These are phyloP conservation scores for Mycetomoellerius zeteki DNA, from an alignment of 1,140 invertebrate genomes.

Conservation along the genomic window DNA sequence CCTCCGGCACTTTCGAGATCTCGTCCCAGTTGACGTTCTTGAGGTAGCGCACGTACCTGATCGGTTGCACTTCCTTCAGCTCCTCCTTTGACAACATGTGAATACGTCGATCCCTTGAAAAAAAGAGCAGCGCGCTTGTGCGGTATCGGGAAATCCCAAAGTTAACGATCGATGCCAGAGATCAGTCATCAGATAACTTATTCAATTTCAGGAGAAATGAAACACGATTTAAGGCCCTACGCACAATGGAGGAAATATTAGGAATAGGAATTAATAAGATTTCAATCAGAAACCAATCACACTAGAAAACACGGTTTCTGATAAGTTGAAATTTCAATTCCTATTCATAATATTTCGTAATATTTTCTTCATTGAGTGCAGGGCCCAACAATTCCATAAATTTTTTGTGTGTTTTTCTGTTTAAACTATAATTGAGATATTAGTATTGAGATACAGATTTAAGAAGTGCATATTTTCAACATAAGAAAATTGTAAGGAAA, in stretches of 20 bases:
- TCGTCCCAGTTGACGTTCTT: slow-evolving; percentile 47
- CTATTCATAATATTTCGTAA: too few species aligned
- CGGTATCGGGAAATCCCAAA: neutral
- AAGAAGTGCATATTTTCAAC: neutral
- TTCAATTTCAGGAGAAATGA: neutral
- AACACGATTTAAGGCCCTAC: neutral
- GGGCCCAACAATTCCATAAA: neutral
- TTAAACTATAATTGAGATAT: neutral
- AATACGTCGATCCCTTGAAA: slow-evolving; percentile 6
- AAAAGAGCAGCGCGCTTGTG: neutral
- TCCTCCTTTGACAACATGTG: slow-evolving; percentile 36
- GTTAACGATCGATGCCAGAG: neutral
- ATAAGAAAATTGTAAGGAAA: neutral
- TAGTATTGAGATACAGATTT: neutral
- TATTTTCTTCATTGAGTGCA: too few species aligned
- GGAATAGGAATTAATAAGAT: too few species aligned
- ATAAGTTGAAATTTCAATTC: too few species aligned
- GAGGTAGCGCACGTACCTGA: slow-evolving; percentile 51
- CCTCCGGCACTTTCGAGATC: slow-evolving; percentile 36
- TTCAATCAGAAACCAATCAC: too few species aligned
- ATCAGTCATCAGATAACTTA: slow-evolving; percentile 5
- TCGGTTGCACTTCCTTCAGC: slow-evolving; percentile 21
- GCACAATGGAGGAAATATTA: too few species aligned
- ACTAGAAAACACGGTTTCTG: too few species aligned
- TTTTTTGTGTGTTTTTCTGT: neutral